These are phyloP conservation scores for Cecropterus lyciades DNA, from an alignment of 1,140 invertebrate species.

Conservation along the genomic window DNA sequence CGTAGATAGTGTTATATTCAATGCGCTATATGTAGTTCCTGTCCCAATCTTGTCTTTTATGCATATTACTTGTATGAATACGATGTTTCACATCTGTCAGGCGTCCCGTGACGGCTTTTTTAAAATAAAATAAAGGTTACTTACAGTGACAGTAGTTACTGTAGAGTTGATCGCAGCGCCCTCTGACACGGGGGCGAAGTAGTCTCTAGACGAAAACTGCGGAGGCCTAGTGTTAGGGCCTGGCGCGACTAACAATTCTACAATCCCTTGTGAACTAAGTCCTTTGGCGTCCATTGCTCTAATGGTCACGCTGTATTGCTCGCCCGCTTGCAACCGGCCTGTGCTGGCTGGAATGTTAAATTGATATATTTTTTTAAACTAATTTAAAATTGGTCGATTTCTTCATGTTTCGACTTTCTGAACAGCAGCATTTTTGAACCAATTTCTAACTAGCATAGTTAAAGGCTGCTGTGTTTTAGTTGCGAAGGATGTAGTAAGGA, in stretches of 20 bases:
- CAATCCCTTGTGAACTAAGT: constrained; percentile 91
- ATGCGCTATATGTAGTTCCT: too few species aligned
- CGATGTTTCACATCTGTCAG: too few species aligned
- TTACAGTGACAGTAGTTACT: constrained; percentile 85
- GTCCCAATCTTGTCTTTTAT: too few species aligned
- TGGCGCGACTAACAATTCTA: constrained; percentile 88
- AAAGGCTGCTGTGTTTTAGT: too few species aligned
- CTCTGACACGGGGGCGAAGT: constrained; percentile 94
- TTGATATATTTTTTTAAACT: background rate
- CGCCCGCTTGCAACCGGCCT: constrained; percentile 92
- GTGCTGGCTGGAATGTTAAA: constrained; percentile 83
- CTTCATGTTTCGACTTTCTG: too few species aligned
- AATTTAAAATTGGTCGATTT: too few species aligned
- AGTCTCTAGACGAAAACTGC: constrained; percentile 90
- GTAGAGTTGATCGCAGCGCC: constrained; percentile 94
- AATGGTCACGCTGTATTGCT: constrained; percentile 95
- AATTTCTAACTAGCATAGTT: too few species aligned
- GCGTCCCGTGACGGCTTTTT: too few species aligned
- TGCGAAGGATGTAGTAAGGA: too few species aligned
- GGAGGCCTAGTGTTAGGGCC: constrained; percentile 94
- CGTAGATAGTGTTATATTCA: too few species aligned
- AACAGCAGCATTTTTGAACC: too few species aligned
- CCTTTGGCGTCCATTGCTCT: constrained; percentile 90
- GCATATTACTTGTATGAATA: too few species aligned
- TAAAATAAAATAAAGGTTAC: constrained; percentile 24